Conservation (phyloP, 2,113 vertebrate species). For the Hemicordylus capensis region DNA sequence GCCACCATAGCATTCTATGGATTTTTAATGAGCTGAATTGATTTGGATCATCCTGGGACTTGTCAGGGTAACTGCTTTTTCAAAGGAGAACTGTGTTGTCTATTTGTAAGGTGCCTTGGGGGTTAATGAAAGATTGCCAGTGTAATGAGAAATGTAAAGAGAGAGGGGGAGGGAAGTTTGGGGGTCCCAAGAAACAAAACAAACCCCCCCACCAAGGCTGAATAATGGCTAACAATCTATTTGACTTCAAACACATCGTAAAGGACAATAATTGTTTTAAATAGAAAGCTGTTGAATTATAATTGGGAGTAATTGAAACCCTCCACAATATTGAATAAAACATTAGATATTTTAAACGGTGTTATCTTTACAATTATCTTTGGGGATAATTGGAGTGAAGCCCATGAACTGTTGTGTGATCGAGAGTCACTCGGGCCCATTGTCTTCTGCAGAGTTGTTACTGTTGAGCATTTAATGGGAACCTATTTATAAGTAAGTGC, state of each 20-base stretch:
- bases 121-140: constrained; percentile 52
- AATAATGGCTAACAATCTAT: constrained; percentile 70
- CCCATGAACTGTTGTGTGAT: constrained; percentile 39
- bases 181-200: constrained; percentile 26
- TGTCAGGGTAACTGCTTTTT: not conserved
- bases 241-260: constrained; percentile 67
- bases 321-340: constrained; percentile 80
- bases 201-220: not conserved
- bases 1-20: constrained; percentile 53
- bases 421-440: constrained; percentile 38
- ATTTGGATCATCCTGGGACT: constrained; percentile 47
- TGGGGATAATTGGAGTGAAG: constrained; percentile 54
- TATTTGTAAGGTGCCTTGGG: not conserved
- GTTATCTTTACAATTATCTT: constrained; percentile 75
- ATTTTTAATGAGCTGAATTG: constrained; percentile 65
- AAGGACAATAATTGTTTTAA: constrained; percentile 77
- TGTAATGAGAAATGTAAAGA: constrained; percentile 45
- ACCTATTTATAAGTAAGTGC: constrained; percentile 33
- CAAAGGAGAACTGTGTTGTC: not conserved
- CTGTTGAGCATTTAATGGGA: constrained; percentile 19
- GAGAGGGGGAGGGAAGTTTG: not conserved
- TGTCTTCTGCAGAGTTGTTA: constrained; percentile 25
- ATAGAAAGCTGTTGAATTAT: constrained; percentile 76
- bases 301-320: constrained; percentile 79
- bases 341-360: constrained; percentile 75